Evolutionary conservation across 2,797 vertebrate species (phyloP), one percentile per base, ranked within the genome.

Genomic region (Menidia menidia): DNA sequence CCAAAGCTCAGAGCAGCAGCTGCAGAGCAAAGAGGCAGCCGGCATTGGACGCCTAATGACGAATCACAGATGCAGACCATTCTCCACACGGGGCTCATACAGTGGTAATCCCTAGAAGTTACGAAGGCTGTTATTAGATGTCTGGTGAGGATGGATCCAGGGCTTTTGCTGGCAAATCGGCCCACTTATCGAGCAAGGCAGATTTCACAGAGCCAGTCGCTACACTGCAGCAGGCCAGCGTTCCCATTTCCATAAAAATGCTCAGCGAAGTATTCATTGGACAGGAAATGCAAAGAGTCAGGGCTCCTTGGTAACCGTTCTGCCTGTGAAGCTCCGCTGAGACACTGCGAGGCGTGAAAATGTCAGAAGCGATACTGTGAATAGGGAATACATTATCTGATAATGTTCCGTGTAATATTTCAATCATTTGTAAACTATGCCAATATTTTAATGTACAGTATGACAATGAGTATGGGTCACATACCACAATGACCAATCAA

Each of bases 151-250:
- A 82, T 83, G 71, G 64, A 80, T 71, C 41, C 30, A 78, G 78
- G 30, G 75, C 87, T 85, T 72, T 72, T 65, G 63, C 78, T 89
- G 87, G 87, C 86, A 88, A 69, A 47, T 53, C 45, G 13, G 87
- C 81, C 84, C 83, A 72, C 71, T 88, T 80, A 88, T 90, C 91
- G 89, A 84, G 84, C 52, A 19, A 86, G 73, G 83, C 84, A 75
- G 78, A 77, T 78, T 76, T 76, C 62, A 77, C 67, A 83, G 74
- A 69, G 19, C 16, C 73, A 89, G 80, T 70, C 73, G 66, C 61
- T 67, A 79, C 78, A 73, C 68, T 72, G 84, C 67, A 75, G 73
- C 69, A 77, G 85, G 81, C 74, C 79, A 73, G 68, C 76, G 51
- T 65, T 80, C 68, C 83, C 80, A 78, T 85, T 82, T 85, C 81